Evolutionary conservation across 2,888 invertebrate genomes (phyloP), one percentile per base, ranked within the genome.

Genomic region (Resseliella maxima): DNA sequence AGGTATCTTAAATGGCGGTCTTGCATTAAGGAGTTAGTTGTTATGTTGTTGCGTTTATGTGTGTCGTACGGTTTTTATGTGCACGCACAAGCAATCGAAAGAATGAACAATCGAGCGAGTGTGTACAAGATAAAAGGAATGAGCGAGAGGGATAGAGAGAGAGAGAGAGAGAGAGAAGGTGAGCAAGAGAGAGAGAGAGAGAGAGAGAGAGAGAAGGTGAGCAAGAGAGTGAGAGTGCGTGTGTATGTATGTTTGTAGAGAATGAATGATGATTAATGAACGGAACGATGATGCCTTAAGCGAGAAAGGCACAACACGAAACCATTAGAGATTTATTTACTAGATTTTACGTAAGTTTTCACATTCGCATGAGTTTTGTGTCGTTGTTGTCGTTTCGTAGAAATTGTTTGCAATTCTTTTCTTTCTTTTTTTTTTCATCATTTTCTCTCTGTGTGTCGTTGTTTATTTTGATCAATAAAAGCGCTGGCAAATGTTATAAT

Each of bases 201-300:
- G n/a, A n/a, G n/a, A n/a, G n/a, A n/a, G n/a, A n/a, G n/a, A n/a
- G n/a, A n/a, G n/a, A n/a, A n/a, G n/a, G n/a, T n/a, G n/a, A n/a
- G n/a, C n/a, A n/a, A n/a, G n/a, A n/a, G n/a, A 41, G 41, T 3
- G 24, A 59, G 24, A 12, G 24, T 31, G 15, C 18, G 18, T 72
- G 59, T 59, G 59, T 59, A 59, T 59, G 59, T 59, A 27, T 18
- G 59, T 18, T 12, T 18, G 50, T 2, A 21, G 2, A 21, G 15
- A 72, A 72, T 72, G 72, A 72, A 72, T 72, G 72, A 72, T 72
- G 72, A 72, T 72, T 72, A 72, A 72, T 72, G 72, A 72, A 72
- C 35, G 72, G 18, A 31, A 31, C 31, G 50, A 12, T 31, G 72
- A 1, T 72, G 72, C 35, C 72, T 31, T 72, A 31, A 31, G 31